These are phyloP conservation scores for Cantharis lateralis DNA, from an alignment of 2,888 invertebrate species.

Conservation along the genomic window DNA sequence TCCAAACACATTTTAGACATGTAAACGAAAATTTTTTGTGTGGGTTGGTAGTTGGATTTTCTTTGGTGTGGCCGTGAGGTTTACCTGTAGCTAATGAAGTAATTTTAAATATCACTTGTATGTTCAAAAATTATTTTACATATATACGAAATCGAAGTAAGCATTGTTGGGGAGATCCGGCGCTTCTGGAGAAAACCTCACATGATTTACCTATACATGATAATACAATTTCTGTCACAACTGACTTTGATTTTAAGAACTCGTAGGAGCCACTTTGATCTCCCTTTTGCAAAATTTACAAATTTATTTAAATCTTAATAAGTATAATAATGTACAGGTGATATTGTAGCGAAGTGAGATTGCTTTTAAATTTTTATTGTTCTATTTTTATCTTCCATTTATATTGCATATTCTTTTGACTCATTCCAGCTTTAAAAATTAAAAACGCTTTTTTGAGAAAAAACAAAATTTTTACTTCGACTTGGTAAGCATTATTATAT, in stretches of 20 bases:
- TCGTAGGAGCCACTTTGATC: slow-evolving; percentile 36
- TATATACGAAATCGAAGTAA: not conserved
- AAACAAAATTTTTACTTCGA: no score
- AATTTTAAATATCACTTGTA: not conserved
- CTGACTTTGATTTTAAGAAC: slow-evolving; percentile 32
- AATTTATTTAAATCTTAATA: not conserved
- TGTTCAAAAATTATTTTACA: not conserved
- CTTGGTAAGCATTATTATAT: no score
- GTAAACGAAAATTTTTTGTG: not conserved
- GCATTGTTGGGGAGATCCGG: slow-evolving; percentile 27
- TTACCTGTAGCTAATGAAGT: not conserved
- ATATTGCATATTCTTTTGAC: no score
- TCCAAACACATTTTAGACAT: not conserved
- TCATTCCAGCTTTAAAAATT: no score
- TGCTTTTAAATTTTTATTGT: no score
- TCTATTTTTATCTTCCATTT: no score
- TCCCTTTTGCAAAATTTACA: slow-evolving; percentile 27
- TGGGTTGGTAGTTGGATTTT: not conserved
- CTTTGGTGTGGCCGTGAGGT: not conserved
- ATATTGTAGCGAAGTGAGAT: no score
- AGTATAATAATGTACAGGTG: no score
- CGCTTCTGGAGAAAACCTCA: slow-evolving; percentile 33
- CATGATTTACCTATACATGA: slow-evolving; percentile 27
- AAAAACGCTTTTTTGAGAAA: no score
- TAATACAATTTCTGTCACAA: slow-evolving; percentile 28